phyloP scores from a whole-genome alignment of 2,113 vertebrate species.

The Mormyrus iriodes region DNA sequence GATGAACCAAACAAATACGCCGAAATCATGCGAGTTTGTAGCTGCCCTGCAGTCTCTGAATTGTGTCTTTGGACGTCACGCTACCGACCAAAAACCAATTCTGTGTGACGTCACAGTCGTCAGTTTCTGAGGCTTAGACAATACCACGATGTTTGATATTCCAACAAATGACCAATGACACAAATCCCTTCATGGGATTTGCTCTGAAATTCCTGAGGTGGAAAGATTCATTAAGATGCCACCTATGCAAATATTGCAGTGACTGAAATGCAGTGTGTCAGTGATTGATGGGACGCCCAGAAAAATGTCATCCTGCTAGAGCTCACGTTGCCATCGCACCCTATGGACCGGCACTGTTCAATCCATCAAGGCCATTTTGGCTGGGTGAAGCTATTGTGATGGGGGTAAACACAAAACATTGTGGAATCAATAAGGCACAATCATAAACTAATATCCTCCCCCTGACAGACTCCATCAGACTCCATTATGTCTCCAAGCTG shows the following conservation, averaged over 20 bases:
- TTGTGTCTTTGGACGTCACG: background rate
- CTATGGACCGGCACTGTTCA: background rate
- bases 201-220: background rate
- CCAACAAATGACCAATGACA: background rate
- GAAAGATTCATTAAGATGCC: background rate
- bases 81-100: background rate
- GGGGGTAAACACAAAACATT: constrained; percentile 42
- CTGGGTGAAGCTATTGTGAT: constrained; percentile 55
- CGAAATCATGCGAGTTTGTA: background rate
- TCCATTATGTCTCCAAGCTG: background rate
- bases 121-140: background rate
- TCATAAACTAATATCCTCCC: constrained; percentile 38
- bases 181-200: background rate
- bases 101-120: background rate
- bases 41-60: background rate
- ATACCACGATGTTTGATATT: background rate
- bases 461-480: constrained; percentile 19
- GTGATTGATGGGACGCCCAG: constrained; percentile 54
- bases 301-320: constrained; percentile 52
- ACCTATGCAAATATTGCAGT: background rate
- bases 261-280: constrained; percentile 10
- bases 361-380: constrained; percentile 37
- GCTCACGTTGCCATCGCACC: constrained; percentile 38
- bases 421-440: constrained; percentile 43
- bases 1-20: background rate